Percentiles rank a stretch among this genome's conserved stretches.
Evolutionary conservation across 2,113 vertebrate species (phyloP).

Genomic region (Mus pahari): DNA sequence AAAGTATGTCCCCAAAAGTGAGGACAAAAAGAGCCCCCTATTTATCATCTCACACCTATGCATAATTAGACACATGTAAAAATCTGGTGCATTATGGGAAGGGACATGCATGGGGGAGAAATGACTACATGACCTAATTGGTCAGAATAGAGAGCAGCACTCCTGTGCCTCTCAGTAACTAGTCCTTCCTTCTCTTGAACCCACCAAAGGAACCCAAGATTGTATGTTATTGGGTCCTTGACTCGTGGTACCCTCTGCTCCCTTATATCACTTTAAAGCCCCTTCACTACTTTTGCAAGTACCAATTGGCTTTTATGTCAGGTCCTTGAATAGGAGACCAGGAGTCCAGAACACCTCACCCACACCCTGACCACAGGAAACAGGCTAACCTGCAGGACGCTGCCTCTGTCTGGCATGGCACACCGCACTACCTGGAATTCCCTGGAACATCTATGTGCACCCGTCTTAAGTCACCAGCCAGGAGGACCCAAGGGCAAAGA

Average conservation of each 20-base stretch:
- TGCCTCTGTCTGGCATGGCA: fast-evolving
- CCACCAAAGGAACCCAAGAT: neutral
- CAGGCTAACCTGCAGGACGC: neutral
- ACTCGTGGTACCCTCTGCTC: neutral
- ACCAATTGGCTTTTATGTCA: neutral
- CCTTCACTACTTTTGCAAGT: neutral
- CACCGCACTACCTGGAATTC: fast-evolving
- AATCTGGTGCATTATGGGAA: neutral
- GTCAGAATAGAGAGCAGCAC: neutral
- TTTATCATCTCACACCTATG: no score
- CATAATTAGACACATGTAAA: neutral
- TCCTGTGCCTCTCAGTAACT: neutral
- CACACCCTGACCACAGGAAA: neutral
- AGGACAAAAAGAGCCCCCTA: no score
- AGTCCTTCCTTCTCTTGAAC: neutral
- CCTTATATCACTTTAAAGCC: neutral
- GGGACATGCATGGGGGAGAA: neutral
- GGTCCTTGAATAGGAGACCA: neutral
- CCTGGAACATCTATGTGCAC: fast-evolving
- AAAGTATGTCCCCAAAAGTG: neutral
- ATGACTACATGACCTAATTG: neutral
- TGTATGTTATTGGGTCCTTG: neutral
- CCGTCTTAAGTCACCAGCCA: neutral
- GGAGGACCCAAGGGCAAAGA: neutral
- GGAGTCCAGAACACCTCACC: no score